These are phyloP conservation scores for Amyelois transitella DNA, from an alignment of 1,140 invertebrate species.

Conservation along the genomic window DNA sequence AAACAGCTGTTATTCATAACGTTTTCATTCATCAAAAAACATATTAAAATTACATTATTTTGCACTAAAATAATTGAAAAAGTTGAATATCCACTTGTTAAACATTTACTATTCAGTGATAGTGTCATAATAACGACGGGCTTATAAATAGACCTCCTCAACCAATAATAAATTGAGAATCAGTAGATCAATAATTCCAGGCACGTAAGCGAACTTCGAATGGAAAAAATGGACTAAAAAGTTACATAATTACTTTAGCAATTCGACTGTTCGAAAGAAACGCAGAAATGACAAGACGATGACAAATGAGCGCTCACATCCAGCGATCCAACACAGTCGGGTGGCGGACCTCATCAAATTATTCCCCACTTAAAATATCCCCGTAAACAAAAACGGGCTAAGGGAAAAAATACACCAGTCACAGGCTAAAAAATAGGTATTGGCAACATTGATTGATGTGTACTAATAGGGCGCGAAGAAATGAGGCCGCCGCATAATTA, in stretches of 20 bases:
- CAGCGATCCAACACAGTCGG: constrained; percentile 63
- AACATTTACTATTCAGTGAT: constrained; percentile 3
- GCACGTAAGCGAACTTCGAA: constrained; percentile 17
- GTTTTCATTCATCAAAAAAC: no score
- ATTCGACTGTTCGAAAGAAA: constrained; percentile 70
- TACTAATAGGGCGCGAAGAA: constrained; percentile 73
- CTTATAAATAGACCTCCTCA: constrained; percentile 15
- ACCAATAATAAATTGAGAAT: constrained; percentile 21
- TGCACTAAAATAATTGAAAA: no score
- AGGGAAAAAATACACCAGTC: constrained; percentile 63
- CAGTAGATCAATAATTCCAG: constrained; percentile 21
- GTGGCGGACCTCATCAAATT: constrained; percentile 74
- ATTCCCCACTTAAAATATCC: constrained; percentile 73
- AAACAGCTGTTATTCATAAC: no score
- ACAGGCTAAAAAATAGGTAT: constrained; percentile 69
- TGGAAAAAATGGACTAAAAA: constrained; percentile 63
- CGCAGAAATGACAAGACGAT: constrained; percentile 73
- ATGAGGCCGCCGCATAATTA: constrained; percentile 69
- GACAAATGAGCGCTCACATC: constrained; percentile 64
- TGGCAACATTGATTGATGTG: constrained; percentile 74
- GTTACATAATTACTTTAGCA: constrained; percentile 69
- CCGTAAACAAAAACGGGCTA: constrained; percentile 69
- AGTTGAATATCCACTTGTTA: no score
- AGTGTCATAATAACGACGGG: constrained; percentile 2
- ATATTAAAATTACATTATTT: no score